Evolutionary conservation across 1,140 invertebrate genomes (phyloP), one percentile per base, ranked within the genome.

Genomic region (Bilobella aurantiaca): DNA sequence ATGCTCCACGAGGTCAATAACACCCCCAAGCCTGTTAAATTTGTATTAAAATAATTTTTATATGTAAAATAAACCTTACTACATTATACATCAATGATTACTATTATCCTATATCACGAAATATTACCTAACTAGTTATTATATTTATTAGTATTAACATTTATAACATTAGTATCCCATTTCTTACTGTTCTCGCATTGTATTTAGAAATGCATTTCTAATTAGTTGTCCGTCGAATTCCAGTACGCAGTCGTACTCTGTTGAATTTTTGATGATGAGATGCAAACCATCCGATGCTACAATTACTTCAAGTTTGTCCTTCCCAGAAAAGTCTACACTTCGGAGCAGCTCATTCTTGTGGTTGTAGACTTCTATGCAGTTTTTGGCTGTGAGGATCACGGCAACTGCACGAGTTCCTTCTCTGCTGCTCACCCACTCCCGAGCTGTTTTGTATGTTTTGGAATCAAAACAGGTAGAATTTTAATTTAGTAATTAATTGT

Each of bases 201-300:
- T 25, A 8, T 49, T 25, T 0, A 64, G 0, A 29, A 69, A 72
- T 0, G 71, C 60, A 23, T 64, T 66, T 31, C 68, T 8, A 14
- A 69, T 29, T 29, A 66, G 56, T n/a, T 16, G 3, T 16, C 60
- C 58, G 27, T 69, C 71, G 61, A 72, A 72, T 53, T 69, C 18
- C 1, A 72, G 49, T 2, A 76, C 80, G 57, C 81, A 72, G 65
- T 87, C 85, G 74, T 86, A 85, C 74, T 84, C 83, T 67, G 82
- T 80, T 0, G 79, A 76, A 21, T 83, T 77, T 63, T 80, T 79
- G 16, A 86, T 73, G 27, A 83, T 66, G 0, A 85, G 23, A 64
- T 80, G 79, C 14, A 77, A 74, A 14, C 78, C 78, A 72, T 84
- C 81, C 58, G 76, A 78, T 12, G 75, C 71, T 3, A 73, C 66